Evolutionary conservation across 2,888 invertebrate species (phyloP).

Genomic region (Rhagophthalmus giganteus): DNA sequence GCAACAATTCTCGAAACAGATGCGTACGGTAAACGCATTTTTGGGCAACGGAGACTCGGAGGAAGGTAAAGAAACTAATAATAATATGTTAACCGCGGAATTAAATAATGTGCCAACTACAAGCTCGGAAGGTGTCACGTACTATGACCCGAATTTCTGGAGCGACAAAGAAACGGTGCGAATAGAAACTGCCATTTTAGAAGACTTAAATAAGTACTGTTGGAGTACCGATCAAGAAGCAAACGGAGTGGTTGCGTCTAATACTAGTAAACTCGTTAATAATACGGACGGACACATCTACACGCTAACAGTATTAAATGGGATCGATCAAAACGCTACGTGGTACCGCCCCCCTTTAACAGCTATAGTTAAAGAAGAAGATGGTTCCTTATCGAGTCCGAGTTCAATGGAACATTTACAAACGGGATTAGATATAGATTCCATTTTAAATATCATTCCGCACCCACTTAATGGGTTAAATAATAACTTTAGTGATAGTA

Average conservation of each 20-base stretch:
- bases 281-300: constrained; percentile 84
- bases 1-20: constrained; percentile 67
- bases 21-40: constrained; percentile 70
- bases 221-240: constrained; percentile 70
- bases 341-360: constrained; percentile 63
- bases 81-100: constrained; percentile 52
- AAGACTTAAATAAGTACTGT: constrained; percentile 83
- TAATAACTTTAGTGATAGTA: constrained; percentile 62
- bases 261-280: constrained; percentile 58
- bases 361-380: constrained; percentile 67
- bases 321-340: constrained; percentile 60
- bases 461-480: constrained; percentile 64
- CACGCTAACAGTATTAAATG: constrained; percentile 83
- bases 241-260: constrained; percentile 57
- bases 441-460: constrained; percentile 74
- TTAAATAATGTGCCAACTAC: constrained; percentile 54
- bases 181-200: constrained; percentile 74
- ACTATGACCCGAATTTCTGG: constrained; percentile 61
- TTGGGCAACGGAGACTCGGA: constrained; percentile 59
- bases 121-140: constrained; percentile 54
- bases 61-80: constrained; percentile 63
- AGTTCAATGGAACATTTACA: constrained; percentile 61
- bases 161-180: constrained; percentile 75
- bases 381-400: constrained; percentile 65
- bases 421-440: constrained; percentile 74